phyloP scores from a whole-genome alignment of 2,113 vertebrate species.

The Ancistrus triradiatus region DNA sequence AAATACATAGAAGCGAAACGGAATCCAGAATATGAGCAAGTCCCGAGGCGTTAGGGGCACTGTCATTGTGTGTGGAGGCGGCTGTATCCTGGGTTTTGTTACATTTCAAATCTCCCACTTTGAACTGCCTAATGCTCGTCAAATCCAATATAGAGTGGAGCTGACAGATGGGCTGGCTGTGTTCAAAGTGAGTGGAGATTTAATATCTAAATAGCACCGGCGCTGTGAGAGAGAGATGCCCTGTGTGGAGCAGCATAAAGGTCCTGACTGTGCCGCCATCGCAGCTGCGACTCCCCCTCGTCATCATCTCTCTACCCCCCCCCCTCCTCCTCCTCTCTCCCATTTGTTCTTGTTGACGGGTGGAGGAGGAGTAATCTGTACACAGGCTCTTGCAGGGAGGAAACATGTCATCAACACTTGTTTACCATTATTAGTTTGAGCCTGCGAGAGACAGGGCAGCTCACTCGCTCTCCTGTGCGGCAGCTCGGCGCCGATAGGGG shows the following conservation, averaged over 20 bases:
- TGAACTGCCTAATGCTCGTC: constrained; percentile 44
- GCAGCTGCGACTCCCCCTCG: constrained; percentile 58
- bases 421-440: constrained; percentile 54
- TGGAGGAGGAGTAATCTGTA: constrained; percentile 42
- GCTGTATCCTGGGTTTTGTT: constrained; percentile 43
- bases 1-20: no score
- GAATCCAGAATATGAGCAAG: no score
- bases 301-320: not conserved
- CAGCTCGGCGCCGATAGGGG: not conserved
- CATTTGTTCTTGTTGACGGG: constrained; percentile 43
- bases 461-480: constrained; percentile 51
- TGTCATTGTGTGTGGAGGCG: constrained; percentile 4
- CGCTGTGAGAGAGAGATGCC: constrained; percentile 43
- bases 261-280: constrained; percentile 53
- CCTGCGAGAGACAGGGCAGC: constrained; percentile 37
- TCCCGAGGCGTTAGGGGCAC: no score
- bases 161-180: constrained; percentile 59
- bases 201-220: constrained; percentile 62
- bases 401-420: constrained; percentile 53
- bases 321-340: constrained; percentile 30
- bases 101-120: constrained; percentile 48
- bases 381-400: constrained; percentile 45
- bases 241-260: constrained; percentile 50
- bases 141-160: constrained; percentile 48
- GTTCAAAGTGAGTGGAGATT: constrained; percentile 57